phyloP scores from a whole-genome alignment of 2,113 vertebrate species.

The Eidolon helvum region DNA sequence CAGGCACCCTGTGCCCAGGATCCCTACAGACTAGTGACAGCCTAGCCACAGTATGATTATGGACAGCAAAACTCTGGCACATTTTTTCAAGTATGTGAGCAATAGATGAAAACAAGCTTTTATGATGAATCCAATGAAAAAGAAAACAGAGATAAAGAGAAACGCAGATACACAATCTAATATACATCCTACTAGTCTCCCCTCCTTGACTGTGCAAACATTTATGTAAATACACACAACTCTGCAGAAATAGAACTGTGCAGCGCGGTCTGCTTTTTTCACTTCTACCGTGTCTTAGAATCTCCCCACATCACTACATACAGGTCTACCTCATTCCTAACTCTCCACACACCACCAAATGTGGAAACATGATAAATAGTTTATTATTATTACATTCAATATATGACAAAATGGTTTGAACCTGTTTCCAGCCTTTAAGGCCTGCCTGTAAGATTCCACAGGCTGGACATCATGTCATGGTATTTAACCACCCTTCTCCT shows the following conservation, averaged over 20 bases:
- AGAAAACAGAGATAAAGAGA: background rate
- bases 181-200: too few species aligned
- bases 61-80: background rate
- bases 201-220: background rate
- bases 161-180: background rate
- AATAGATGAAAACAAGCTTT: background rate
- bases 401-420: background rate
- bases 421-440: background rate
- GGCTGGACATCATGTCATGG: background rate
- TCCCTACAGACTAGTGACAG: background rate
- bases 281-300: too few species aligned
- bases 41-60: background rate
- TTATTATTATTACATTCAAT: background rate
- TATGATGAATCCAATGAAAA: background rate
- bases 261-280: background rate
- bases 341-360: background rate
- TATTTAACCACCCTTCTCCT: background rate
- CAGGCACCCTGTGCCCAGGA: background rate
- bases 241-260: background rate
- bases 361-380: background rate
- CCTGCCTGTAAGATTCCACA: background rate
- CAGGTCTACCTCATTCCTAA: background rate
- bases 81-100: background rate
- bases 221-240: fast-evolving
- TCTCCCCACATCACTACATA: background rate